Evolutionary conservation across 2,113 vertebrate species (phyloP).

Genomic region (Macheiramphus alcinus): DNA sequence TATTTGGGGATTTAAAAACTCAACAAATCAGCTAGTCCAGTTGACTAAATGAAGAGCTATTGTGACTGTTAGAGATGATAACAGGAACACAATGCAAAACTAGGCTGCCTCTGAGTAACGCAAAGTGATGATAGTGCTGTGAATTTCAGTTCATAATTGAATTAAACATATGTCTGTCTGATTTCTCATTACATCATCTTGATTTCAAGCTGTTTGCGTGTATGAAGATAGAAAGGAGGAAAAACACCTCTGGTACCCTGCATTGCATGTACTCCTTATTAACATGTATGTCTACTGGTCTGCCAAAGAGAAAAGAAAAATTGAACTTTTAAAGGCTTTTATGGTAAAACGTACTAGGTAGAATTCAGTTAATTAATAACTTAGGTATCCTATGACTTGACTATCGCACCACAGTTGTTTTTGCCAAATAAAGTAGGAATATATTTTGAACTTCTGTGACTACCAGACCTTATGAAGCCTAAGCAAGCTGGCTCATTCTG

Average conservation of each 20-base stretch:
- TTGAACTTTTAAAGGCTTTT: background rate
- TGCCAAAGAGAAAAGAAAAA: background rate
- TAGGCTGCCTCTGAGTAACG: constrained; percentile 66
- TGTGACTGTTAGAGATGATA: background rate
- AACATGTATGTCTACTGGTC: background rate
- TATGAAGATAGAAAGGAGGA: background rate
- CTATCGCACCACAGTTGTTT: constrained; percentile 58
- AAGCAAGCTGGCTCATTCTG: background rate
- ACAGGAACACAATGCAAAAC: constrained; percentile 73
- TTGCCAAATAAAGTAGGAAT: constrained; percentile 66
- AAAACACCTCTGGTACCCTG: background rate
- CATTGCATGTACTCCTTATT: background rate
- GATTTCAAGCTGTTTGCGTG: background rate
- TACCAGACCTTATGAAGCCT: background rate
- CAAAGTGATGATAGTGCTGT: constrained; percentile 44
- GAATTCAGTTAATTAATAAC: background rate
- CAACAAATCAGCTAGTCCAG: background rate
- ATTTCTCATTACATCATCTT: background rate
- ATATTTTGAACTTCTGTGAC: background rate
- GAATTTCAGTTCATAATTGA: background rate
- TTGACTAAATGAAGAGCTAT: background rate
- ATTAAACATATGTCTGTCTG: constrained; percentile 1
- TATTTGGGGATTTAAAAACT: background rate
- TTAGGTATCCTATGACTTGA: background rate
- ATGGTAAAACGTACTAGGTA: background rate